Conservation (phyloP, 1,140 invertebrate species). For the Heliothis virescens region DNA sequence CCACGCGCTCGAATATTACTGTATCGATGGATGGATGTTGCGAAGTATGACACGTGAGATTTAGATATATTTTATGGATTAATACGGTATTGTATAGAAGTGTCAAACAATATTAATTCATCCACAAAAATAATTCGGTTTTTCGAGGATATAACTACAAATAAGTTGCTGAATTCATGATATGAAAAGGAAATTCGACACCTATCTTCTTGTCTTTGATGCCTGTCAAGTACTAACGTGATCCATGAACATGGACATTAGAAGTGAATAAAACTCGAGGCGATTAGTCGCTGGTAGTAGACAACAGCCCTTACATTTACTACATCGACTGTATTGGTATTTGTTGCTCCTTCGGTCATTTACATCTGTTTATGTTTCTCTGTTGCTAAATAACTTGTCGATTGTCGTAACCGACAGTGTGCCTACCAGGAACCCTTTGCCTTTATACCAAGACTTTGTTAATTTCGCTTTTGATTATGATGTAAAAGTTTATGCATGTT, state of each 20-base stretch:
- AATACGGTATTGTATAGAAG: not conserved
- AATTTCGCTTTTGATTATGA: constrained; percentile 31
- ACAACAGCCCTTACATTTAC: not conserved
- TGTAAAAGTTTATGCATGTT: constrained; percentile 29
- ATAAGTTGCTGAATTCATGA: too few relatives aligned
- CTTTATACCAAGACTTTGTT: constrained; percentile 20
- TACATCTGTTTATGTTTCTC: constrained; percentile 23
- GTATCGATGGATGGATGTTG: constrained; percentile 34
- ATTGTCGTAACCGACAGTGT: constrained; percentile 16
- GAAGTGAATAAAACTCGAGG: too few relatives aligned
- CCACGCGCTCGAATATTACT: constrained; percentile 17
- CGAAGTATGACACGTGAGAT: not conserved
- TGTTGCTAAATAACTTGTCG: constrained; percentile 25
- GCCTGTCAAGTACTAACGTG: too few relatives aligned
- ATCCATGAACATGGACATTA: too few relatives aligned
- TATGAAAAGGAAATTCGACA: too few relatives aligned
- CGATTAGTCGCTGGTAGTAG: not conserved
- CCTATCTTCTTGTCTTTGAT: too few relatives aligned
- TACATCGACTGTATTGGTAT: constrained; percentile 28
- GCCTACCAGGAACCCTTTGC: not conserved
- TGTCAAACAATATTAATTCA: not conserved
- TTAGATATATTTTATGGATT: not conserved
- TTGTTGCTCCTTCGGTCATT: constrained; percentile 23
- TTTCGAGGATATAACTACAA: too few relatives aligned
- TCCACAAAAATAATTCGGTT: too few relatives aligned